Percentiles rank a stretch among this genome's conserved stretches.
Evolutionary conservation across 1,140 invertebrate genomes (phyloP).

Genomic region (Zeugodacus cucurbitae): DNA sequence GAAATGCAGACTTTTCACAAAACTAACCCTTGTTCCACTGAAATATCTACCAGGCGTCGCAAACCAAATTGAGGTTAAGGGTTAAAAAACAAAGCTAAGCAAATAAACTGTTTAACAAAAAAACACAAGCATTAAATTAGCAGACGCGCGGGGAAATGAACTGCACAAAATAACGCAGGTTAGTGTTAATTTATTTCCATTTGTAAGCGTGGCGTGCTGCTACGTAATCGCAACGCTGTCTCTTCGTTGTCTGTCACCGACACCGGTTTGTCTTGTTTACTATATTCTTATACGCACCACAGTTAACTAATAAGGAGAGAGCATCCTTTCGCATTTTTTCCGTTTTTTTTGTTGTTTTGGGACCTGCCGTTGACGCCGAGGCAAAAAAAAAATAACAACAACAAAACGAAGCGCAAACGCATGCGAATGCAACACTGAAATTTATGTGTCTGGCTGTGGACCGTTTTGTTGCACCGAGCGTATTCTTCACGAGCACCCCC

Average conservation of each 20-base stretch:
- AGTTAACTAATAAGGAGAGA: background rate
- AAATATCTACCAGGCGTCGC: too few relatives aligned
- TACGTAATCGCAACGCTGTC: background rate
- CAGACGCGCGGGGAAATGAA: background rate
- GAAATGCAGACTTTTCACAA: background rate
- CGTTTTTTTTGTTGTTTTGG: background rate
- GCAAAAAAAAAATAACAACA: background rate
- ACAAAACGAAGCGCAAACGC: background rate
- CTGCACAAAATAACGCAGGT: background rate
- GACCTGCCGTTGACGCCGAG: background rate
- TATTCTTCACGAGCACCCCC: background rate
- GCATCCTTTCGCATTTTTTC: background rate
- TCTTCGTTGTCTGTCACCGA: background rate
- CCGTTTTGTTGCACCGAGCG: background rate
- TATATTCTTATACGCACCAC: background rate
- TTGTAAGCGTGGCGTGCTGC: conserved; percentile 9
- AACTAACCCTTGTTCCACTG: background rate
- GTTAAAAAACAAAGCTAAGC: background rate
- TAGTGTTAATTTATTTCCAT: conserved; percentile 21
- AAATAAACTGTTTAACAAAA: background rate
- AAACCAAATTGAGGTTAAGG: background rate
- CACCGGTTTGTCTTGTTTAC: background rate
- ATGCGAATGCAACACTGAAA: conserved; percentile 3
- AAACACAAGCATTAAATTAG: background rate
- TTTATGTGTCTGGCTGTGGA: conserved; percentile 12